Percentiles rank a stretch among this genome's conserved stretches.
Conservation (phyloP, 2,888 invertebrate species). For the Phaonia tiefii region DNA sequence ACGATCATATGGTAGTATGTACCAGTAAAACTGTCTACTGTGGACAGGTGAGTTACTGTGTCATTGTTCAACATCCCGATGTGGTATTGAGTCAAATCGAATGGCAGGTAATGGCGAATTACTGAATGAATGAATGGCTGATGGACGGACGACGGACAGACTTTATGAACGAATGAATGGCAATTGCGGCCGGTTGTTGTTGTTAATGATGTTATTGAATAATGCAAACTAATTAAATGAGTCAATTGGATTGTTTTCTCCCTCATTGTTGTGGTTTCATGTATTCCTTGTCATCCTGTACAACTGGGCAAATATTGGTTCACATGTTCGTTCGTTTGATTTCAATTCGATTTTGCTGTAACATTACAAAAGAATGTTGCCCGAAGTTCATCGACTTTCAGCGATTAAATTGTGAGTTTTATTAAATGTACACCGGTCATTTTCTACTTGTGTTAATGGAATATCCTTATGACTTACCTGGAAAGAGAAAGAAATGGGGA, state of each 20-base stretch:
- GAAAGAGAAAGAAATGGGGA: too few species aligned
- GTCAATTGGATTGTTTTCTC: conserved; percentile 36
- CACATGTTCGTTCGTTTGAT: conserved; percentile 12
- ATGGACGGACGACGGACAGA: not conserved
- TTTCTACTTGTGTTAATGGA: not conserved
- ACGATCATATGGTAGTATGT: not conserved
- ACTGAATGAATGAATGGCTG: conserved; percentile 1
- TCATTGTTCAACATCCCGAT: not conserved
- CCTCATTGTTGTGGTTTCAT: not conserved
- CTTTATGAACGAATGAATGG: not conserved
- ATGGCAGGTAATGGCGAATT: not conserved
- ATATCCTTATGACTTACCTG: too few species aligned
- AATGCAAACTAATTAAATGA: conserved; percentile 40
- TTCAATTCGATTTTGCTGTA: conserved; percentile 7
- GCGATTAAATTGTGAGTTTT: not conserved
- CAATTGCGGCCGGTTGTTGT: not conserved
- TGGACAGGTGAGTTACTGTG: too few species aligned
- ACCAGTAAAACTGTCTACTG: too few species aligned
- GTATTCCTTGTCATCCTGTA: not conserved
- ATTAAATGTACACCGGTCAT: conserved; percentile 5
- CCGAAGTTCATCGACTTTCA: conserved; percentile 16
- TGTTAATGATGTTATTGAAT: conserved; percentile 18
- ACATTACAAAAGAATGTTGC: conserved; percentile 16
- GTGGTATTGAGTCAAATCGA: not conserved
- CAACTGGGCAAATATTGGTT: conserved; percentile 28